These are phyloP conservation scores for Phrixothrix hirtus DNA, from an alignment of 2,888 invertebrate species.

Conservation along the genomic window DNA sequence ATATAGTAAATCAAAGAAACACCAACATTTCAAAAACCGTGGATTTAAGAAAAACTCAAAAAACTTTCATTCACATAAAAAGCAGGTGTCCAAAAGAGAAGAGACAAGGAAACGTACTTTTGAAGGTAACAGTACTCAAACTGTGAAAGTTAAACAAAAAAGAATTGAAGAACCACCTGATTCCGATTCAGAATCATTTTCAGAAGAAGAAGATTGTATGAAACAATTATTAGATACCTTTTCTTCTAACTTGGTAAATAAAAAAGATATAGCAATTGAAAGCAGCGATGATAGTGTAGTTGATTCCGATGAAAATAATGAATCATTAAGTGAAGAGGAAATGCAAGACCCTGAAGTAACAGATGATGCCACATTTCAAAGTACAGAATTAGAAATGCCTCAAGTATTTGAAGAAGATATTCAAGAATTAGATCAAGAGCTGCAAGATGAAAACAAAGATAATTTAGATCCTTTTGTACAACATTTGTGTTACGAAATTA, in stretches of 20 bases:
- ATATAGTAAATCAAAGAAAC: slow-evolving; percentile 8
- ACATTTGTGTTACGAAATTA: slow-evolving; percentile 71
- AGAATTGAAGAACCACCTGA: neutral
- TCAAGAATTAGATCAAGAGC: slow-evolving; percentile 45
- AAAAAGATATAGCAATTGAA: slow-evolving; percentile 47
- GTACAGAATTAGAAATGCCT: no score
- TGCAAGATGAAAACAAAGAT: slow-evolving; percentile 48
- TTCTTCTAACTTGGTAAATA: slow-evolving; percentile 29
- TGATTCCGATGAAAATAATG: no score
- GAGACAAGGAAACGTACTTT: neutral
- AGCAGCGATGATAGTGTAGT: slow-evolving; percentile 48
- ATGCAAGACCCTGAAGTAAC: no score
- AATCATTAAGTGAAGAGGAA: slow-evolving; percentile 1
- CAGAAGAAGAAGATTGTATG: slow-evolving; percentile 39
- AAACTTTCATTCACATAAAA: neutral
- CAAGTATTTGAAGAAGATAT: slow-evolving; percentile 21
- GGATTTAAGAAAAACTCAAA: neutral
- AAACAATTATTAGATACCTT: slow-evolving; percentile 43
- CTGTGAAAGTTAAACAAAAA: neutral
- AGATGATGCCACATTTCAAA: no score
- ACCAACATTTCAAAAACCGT: neutral
- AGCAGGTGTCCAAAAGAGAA: neutral
- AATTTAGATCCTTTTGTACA: slow-evolving; percentile 67
- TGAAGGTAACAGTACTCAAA: neutral
- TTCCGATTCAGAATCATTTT: slow-evolving; percentile 21